Evolutionary conservation across 2,888 invertebrate species (phyloP).

Genomic region (Limnephilus rhombicus): DNA sequence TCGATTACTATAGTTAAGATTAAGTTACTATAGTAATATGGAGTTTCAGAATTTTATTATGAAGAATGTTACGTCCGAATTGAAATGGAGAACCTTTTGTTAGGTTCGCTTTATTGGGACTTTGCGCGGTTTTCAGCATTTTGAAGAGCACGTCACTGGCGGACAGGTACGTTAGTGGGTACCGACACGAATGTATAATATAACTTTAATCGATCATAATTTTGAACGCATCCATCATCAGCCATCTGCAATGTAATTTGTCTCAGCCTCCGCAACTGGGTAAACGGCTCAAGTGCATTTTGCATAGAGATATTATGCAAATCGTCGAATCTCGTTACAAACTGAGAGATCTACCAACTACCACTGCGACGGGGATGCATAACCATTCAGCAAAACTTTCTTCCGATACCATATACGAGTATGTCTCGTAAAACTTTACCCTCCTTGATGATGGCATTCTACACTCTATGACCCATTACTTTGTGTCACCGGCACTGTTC

Average conservation of each 20-base stretch:
- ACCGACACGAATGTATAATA: neutral
- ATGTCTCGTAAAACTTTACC: neutral
- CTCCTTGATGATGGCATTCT: neutral
- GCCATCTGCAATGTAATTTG: slow-evolving; percentile 35
- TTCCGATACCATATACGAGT: neutral
- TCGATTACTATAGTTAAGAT: too few species aligned
- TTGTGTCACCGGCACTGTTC: neutral
- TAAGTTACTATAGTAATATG: too few species aligned
- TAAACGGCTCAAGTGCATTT: slow-evolving; percentile 7
- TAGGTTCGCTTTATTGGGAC: neutral
- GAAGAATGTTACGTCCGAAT: too few species aligned
- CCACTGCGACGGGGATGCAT: slow-evolving; percentile 20
- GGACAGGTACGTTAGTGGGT: neutral
- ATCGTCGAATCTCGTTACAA: slow-evolving; percentile 49
- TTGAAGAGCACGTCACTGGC: neutral
- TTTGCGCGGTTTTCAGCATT: neutral
- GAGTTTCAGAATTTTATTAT: too few species aligned
- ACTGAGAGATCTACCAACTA: slow-evolving; percentile 55
- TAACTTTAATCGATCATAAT: neutral
- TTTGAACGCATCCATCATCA: slow-evolving; percentile 3
- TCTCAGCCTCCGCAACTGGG: neutral
- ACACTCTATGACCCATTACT: neutral
- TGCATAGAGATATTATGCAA: slow-evolving; percentile 48
- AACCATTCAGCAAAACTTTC: neutral
- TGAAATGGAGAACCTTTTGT: too few species aligned